Evolutionary conservation across 2,888 invertebrate genomes (phyloP).

Genomic region (Plagodis pulveraria): DNA sequence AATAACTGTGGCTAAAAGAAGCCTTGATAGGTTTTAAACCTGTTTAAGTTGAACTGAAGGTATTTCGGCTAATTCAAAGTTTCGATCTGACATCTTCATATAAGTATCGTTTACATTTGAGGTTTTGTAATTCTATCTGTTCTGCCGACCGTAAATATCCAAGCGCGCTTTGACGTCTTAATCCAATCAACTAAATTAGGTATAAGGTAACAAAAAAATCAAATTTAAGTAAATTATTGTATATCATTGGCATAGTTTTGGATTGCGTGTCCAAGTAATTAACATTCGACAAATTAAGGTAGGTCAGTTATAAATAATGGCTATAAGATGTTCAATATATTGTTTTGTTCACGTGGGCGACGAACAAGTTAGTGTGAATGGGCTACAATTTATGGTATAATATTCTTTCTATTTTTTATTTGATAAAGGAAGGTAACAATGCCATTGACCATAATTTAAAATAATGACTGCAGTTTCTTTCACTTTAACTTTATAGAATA

Average conservation of each 20-base stretch:
- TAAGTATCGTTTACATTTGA: conserved; percentile 55
- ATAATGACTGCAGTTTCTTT: not conserved
- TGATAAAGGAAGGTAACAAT: not conserved
- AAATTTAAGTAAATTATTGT: conserved; percentile 62
- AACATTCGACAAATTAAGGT: conserved; percentile 69
- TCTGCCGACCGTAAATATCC: conserved; percentile 71
- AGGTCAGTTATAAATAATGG: conserved; percentile 62
- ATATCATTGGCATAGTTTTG: conserved; percentile 50
- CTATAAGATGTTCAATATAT: conserved; percentile 38
- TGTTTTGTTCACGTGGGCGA: conserved; percentile 17
- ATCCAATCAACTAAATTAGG: conserved; percentile 79
- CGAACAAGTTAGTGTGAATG: conserved; percentile 29
- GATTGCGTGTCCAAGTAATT: conserved; percentile 58
- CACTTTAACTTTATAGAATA: not conserved
- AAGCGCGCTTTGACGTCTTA: conserved; percentile 78
- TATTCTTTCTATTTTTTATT: not conserved
- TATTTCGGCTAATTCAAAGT: not conserved
- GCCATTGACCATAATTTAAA: not conserved
- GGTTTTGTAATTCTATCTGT: conserved; percentile 64
- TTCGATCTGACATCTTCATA: not conserved
- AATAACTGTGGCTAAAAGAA: no score
- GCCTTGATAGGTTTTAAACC: no score
- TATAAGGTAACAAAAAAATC: conserved; percentile 64
- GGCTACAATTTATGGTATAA: conserved; percentile 4
- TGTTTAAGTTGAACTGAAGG: no score